Evolutionary conservation across 1,140 invertebrate genomes (phyloP).

Genomic region (Phymastichus coffea): DNA sequence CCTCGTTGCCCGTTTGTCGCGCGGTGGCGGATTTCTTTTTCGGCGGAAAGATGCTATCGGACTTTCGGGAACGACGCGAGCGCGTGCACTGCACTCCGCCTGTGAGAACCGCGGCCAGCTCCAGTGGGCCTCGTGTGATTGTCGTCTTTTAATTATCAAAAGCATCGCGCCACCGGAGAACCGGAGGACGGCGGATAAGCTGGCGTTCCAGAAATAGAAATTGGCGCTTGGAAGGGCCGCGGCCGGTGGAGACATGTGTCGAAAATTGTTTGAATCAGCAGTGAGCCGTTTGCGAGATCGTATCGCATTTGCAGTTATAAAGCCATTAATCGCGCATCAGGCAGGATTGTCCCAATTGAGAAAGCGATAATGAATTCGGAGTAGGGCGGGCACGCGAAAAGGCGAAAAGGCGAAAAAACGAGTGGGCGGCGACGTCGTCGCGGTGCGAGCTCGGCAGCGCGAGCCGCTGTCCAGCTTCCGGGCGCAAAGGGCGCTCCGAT

Average conservation of each 20-base stretch:
- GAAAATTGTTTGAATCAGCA: conserved; percentile 3
- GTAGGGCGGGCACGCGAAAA: neutral
- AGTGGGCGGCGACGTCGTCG: conserved; percentile 27
- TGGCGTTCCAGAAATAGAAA: no score
- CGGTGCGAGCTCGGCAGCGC: conserved; percentile 38
- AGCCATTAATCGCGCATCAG: conserved; percentile 12
- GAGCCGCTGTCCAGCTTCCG: no score
- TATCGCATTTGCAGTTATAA: neutral
- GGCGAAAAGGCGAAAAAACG: neutral
- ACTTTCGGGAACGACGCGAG: conserved; percentile 32
- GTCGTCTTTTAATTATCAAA: conserved; percentile 23
- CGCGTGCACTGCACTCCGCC: conserved; percentile 26
- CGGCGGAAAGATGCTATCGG: conserved; percentile 19
- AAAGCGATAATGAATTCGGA: conserved; percentile 12
- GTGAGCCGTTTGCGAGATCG: no score
- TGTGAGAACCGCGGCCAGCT: conserved; percentile 17
- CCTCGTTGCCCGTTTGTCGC: no score
- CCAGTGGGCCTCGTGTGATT: conserved; percentile 23
- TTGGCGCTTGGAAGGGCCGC: neutral
- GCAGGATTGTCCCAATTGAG: conserved; percentile 10
- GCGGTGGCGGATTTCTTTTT: no score
- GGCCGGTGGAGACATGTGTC: neutral
- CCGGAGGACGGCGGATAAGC: no score
- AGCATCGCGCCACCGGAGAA: no score
- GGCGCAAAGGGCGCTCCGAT: conserved; percentile 36